phyloP scores from a whole-genome alignment of 2,113 vertebrate genomes.

The Callipepla californica region DNA sequence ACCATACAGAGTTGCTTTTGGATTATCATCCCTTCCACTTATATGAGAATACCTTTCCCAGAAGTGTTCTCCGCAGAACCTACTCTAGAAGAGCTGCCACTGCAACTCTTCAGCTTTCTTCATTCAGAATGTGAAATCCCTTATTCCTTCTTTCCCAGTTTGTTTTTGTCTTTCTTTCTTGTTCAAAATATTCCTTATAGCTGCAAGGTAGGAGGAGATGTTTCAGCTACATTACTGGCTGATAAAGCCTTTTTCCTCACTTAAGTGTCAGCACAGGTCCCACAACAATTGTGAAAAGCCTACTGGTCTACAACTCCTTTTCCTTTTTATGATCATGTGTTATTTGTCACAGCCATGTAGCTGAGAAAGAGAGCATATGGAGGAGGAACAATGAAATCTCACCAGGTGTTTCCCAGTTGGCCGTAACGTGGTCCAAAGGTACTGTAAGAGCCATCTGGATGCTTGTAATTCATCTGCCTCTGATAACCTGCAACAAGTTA shows the following conservation, averaged over 20 bases:
- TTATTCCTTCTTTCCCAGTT: not conserved
- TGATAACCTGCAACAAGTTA: constrained; percentile 85
- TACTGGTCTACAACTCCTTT: not conserved
- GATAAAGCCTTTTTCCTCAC: not conserved
- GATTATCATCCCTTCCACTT: not conserved
- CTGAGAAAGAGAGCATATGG: not conserved
- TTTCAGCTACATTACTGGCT: not conserved
- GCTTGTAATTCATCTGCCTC: constrained; percentile 89
- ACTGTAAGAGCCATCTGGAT: constrained; percentile 85
- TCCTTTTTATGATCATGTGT: not conserved
- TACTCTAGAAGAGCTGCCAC: not conserved
- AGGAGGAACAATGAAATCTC: constrained; percentile 31
- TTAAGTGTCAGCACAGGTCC: not conserved
- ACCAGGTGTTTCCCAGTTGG: constrained; percentile 87
- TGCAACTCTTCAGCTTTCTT: not conserved
- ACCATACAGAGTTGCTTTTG: not conserved
- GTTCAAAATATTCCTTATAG: not conserved
- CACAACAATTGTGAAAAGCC: not conserved
- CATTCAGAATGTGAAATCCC: not conserved
- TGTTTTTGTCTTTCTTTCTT: not conserved
- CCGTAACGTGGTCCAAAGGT: constrained; percentile 82
- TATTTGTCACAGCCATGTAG: not conserved
- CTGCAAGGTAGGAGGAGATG: not conserved
- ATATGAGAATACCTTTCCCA: not conserved
- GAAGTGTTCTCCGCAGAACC: not conserved